A percentile compares a stretch with the other conserved stretches of the same genome.
phyloP scores from a whole-genome alignment of 2,113 vertebrate species.

The cat (Felis catus) region DNA sequence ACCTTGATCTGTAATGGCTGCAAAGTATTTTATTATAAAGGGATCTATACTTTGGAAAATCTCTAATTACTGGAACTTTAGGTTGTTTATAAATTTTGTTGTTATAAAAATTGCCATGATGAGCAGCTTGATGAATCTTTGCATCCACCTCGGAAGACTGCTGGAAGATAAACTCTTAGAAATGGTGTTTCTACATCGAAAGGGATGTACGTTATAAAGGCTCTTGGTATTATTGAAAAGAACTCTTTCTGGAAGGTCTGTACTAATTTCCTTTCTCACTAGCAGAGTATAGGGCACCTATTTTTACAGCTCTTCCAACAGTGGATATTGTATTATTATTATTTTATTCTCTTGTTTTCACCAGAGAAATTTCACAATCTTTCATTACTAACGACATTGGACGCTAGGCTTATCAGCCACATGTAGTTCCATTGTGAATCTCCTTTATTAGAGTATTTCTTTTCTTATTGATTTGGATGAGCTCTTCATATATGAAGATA shows the following conservation, averaged over 20 bases:
- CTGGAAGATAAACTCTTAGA: neutral
- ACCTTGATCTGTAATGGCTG: slow-evolving; percentile 7
- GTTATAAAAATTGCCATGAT: neutral
- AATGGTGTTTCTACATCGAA: neutral
- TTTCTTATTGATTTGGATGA: slow-evolving; percentile 12
- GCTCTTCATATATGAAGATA: neutral
- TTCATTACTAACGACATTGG: neutral
- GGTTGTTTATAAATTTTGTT: slow-evolving; percentile 45
- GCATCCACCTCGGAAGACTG: neutral
- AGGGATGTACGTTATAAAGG: neutral
- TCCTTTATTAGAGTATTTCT: neutral
- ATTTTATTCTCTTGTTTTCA: neutral
- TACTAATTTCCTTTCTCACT: neutral
- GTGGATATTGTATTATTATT: neutral
- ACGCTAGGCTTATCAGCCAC: neutral
- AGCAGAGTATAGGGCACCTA: neutral
- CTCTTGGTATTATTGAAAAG: neutral
- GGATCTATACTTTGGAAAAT: slow-evolving; percentile 43
- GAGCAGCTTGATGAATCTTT: neutral
- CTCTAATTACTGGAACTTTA: neutral
- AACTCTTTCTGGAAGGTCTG: neutral
- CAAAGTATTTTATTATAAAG: slow-evolving; percentile 7
- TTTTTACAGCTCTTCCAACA: neutral
- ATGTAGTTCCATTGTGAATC: neutral
- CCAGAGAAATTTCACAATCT: neutral